These are phyloP conservation scores for Chaenodraco wilsoni DNA, from an alignment of 2,797 vertebrate species.

Conservation along the genomic window DNA sequence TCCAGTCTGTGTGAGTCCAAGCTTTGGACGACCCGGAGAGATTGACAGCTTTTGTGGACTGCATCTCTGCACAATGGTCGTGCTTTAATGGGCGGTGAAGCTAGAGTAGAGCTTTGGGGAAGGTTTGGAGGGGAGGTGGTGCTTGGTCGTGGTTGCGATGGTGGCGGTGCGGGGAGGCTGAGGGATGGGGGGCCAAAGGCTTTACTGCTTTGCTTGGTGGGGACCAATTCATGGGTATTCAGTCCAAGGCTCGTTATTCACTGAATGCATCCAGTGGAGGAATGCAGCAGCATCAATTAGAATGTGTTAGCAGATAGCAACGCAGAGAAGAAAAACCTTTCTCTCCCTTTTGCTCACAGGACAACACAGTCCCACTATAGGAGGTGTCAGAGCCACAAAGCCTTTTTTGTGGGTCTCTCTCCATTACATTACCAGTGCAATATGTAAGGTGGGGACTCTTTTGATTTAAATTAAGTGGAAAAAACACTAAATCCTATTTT, in stretches of 20 bases:
- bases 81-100: conserved; percentile 96
- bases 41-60: conserved; percentile 99
- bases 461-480: conserved; percentile 99
- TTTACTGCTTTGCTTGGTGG: conserved; percentile 97
- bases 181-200: conserved; percentile 86
- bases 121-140: conserved; percentile 76
- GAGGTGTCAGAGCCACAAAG: conserved; percentile 98
- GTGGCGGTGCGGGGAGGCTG: conserved; percentile 76
- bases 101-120: conserved; percentile 83
- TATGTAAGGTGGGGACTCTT: conserved; percentile 99
- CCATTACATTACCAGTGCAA: conserved; percentile 97
- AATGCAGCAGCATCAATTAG: conserved; percentile 99
- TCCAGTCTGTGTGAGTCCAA: conserved; percentile 91
- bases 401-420: conserved; percentile 93
- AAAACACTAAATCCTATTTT: conserved; percentile 99
- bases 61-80: conserved; percentile 93
- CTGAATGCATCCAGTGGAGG: conserved; percentile 96
- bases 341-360: conserved; percentile 88
- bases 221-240: conserved; percentile 97
- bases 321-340: conserved; percentile 94
- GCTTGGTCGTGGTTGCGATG: conserved; percentile 78
- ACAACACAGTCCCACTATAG: conserved; percentile 93
- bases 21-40: conserved; percentile 93
- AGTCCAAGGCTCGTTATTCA: conserved; percentile 96
- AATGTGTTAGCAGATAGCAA: conserved; percentile 98